Evolutionary conservation across 2,797 vertebrate genomes (phyloP).

Genomic region (Anguilla anguilla): DNA sequence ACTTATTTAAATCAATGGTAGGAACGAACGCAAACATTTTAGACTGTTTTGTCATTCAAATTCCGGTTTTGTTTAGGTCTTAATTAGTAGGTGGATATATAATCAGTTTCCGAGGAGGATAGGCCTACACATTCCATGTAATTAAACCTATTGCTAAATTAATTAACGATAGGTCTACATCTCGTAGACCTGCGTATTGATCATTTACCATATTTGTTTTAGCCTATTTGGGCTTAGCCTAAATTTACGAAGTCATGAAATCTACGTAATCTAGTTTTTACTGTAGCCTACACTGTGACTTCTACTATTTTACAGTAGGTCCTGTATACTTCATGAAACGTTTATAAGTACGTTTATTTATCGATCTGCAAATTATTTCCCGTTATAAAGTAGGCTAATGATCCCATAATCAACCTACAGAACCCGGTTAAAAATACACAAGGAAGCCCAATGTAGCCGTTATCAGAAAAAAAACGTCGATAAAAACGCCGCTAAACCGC

Average conservation of each 20-base stretch:
- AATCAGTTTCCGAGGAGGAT: background rate
- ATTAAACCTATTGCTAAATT: background rate
- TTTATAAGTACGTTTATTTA: background rate
- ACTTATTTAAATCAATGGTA: background rate
- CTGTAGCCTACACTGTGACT: background rate
- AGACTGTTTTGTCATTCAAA: background rate
- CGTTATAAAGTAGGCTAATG: background rate
- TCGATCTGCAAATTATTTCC: background rate
- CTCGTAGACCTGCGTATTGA: background rate
- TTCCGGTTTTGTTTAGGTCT: background rate
- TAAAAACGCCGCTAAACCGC: background rate
- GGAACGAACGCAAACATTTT: background rate
- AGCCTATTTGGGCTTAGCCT: background rate
- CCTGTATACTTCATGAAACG: background rate
- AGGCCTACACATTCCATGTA: background rate
- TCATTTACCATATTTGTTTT: no score
- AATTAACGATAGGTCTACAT: background rate
- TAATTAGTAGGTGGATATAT: background rate
- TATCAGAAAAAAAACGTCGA: background rate
- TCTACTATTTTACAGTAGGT: background rate
- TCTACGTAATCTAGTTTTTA: background rate
- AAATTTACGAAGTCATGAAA: background rate
- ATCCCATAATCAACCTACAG: no score
- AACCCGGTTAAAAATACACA: background rate
- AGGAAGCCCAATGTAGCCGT: background rate